These are phyloP conservation scores for Eustalomyia histrio DNA, from an alignment of 2,888 invertebrate species.

Conservation along the genomic window DNA sequence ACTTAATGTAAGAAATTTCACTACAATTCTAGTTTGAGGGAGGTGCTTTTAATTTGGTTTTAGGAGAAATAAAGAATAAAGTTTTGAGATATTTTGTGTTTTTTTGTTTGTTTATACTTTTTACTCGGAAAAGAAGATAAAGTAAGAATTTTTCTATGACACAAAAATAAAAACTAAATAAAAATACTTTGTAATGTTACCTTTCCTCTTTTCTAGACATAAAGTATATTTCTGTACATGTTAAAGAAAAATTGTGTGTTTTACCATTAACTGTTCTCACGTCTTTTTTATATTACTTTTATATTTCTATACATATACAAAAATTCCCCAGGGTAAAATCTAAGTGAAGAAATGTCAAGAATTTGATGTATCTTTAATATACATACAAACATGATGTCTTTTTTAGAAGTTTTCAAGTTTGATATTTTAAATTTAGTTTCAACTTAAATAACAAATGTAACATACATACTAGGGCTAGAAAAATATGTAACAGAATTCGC, in stretches of 20 bases:
- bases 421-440: neutral
- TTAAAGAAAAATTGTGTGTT: constrained; percentile 23
- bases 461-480: too few relatives aligned
- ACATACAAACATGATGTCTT: constrained; percentile 5
- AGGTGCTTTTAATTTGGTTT: constrained; percentile 25
- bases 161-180: neutral
- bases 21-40: constrained; percentile 19
- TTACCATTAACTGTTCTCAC: constrained; percentile 59
- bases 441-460: too few relatives aligned
- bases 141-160: constrained; percentile 23
- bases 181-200: constrained; percentile 44
- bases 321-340: constrained; percentile 63
- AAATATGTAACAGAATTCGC: too few relatives aligned
- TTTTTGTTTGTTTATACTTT: constrained; percentile 44
- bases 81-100: constrained; percentile 32
- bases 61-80: constrained; percentile 38
- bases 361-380: constrained; percentile 38
- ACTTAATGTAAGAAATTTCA: constrained; percentile 50
- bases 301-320: constrained; percentile 23
- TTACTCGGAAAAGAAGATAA: constrained; percentile 34
- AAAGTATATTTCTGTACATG: neutral
- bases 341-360: constrained; percentile 59
- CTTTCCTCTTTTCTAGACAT: constrained; percentile 24
- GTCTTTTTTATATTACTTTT: constrained; percentile 30
- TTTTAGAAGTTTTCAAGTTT: neutral